Evolutionary conservation across 2,888 invertebrate genomes (phyloP), one percentile per base, ranked within the genome.

Genomic region (Amiota mariae): DNA sequence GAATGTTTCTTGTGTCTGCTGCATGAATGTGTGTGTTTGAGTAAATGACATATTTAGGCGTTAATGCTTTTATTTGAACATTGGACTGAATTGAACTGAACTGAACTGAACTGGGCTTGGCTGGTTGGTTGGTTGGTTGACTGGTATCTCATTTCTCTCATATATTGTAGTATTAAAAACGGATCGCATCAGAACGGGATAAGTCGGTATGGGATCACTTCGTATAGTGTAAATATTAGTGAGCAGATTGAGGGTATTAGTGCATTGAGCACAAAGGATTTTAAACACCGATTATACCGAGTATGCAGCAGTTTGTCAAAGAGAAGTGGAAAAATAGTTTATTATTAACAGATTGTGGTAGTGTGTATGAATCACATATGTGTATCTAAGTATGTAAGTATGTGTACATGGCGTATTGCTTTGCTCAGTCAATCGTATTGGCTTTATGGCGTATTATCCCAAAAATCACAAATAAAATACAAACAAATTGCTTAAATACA

Each of bases 391-490:
- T 24, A 24, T 24, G 36, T 36, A 36, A 0, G 0, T 36, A 6
- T 36, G 36, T 36, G 36, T 36, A 6, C 36, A 36, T 36, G 71
- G 46, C 74, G 76, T 75, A 77, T 76, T 71, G 73, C 66, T 77
- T 81, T 80, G 76, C 75, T 80, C 79, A 80, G 79, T 79, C 78
- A 80, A 80, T 80, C 80, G 79, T 78, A 75, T 80, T 81, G 79
- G 78, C 77, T 80, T 81, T 78, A 75, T 77, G 77, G 79, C 87
- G 80, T 82, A 87, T 89, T 88, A 89, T 89, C 88, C 87, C 82
- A 80, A 81, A 87, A 88, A 83, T 83, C 85, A 80, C 84, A 88
- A 88, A 88, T 88, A 88, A 82, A 84, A 83, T 83, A 81, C 83
- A 88, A 88, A 88, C 87, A 87, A 85, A 85, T 85, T 86, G 81